Percentiles rank a stretch among this genome's conserved stretches.
These are phyloP conservation scores for Colossoma macropomum DNA, from an alignment of 2,113 vertebrate species.

Conservation along the genomic window DNA sequence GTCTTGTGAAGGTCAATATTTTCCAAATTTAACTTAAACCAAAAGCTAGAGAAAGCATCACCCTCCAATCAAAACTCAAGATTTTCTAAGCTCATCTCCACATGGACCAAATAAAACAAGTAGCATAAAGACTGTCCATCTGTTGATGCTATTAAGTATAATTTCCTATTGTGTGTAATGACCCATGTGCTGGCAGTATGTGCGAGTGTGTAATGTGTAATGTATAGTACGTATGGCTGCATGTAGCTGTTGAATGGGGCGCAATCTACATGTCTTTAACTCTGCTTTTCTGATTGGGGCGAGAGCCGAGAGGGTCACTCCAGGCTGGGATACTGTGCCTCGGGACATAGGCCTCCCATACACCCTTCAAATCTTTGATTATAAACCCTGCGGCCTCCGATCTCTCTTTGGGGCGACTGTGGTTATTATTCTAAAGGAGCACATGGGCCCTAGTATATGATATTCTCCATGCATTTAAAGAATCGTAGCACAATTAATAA, in stretches of 20 bases:
- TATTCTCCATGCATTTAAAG: constrained; percentile 64
- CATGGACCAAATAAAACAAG: constrained; percentile 75
- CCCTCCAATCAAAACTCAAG: background rate
- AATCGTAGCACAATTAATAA: constrained; percentile 73
- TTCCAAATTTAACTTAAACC: background rate
- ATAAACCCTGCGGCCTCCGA: constrained; percentile 40
- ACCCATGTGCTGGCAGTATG: constrained; percentile 85
- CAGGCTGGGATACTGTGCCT: constrained; percentile 66
- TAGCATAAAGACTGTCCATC: constrained; percentile 92
- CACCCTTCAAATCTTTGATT: constrained; percentile 51
- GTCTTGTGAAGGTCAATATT: background rate
- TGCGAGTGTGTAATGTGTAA: constrained; percentile 75
- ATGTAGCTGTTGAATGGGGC: constrained; percentile 71
- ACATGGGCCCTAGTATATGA: constrained; percentile 73
- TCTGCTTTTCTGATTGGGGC: constrained; percentile 74
- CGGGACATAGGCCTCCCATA: constrained; percentile 68
- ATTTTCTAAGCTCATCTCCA: constrained; percentile 10
- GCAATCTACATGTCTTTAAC: constrained; percentile 84
- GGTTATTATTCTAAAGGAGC: constrained; percentile 73
- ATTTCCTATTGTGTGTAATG: constrained; percentile 95
- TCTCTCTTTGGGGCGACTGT: constrained; percentile 65
- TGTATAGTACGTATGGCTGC: constrained; percentile 70
- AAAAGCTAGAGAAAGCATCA: background rate
- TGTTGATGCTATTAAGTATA: constrained; percentile 93
- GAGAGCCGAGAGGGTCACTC: constrained; percentile 67